Base-by-base conservation (phyloP, 1,140 invertebrate genomes). In the Gryllus bimaculatus region DNA sequence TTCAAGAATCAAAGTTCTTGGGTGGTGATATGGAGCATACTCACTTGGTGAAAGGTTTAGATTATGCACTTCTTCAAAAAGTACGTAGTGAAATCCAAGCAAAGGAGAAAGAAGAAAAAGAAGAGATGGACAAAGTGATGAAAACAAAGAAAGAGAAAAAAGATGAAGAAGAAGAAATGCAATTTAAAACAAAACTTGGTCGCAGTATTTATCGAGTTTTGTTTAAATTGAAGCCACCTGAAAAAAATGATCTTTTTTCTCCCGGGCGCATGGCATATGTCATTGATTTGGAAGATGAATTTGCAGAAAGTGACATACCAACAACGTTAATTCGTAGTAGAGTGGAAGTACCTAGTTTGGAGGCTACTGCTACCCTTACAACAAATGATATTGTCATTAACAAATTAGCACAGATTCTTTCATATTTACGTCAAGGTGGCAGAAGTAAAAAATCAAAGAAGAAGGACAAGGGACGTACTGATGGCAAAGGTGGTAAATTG, bases 11-110 rank as follows among this genome's bases (percentile, higher is more conserved):
- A 0, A 99, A 99, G 88, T 99, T 97, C 87, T 94, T 99, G 87
- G 98, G 98, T 85, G 98, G 98, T 91, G 98, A 99, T 86, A 99
- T 99, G 94, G 97, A 99, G 82, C 98, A 99, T 84, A 99, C 98
- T 86, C 98, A 99, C 88, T 98, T 99, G 89, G 98, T 99, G 78
- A 99, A 99, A 89, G 98, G 98, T 86, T 89, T 99, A 12, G 98
- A 99, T 92, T 99, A 98, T 88, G 98, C 98, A 8, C 87, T 99
- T n/a, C 87, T 99, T 76, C 97, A 99, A 86, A 99, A 99, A 84
- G 87, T 88, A 8, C 83, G 88, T 84, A 94, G 93, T 82, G 95
- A 97, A 87, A 95, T 97, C 81, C 89, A 91, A 81, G 89, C 89
- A 6, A 92, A 93, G 80, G 94, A 95, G 83, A 88, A 90, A 49